Percentiles rank a stretch among this genome's conserved stretches.
These are phyloP conservation scores for Clarias platycephalus DNA, from an alignment of 2,797 vertebrate genomes.

Conservation along the genomic window DNA sequence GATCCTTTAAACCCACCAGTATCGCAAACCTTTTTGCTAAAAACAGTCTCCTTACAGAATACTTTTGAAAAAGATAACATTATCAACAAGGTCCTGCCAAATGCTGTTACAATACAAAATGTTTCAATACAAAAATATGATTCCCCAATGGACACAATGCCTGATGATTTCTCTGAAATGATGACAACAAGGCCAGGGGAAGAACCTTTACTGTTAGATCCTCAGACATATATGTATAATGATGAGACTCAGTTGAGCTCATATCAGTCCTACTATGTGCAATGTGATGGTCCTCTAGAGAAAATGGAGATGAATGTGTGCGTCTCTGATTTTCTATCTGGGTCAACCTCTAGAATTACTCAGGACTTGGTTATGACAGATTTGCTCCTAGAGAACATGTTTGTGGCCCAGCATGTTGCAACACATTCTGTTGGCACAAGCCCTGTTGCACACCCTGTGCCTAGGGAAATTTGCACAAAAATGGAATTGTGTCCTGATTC, in stretches of 20 bases:
- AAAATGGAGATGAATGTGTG: not conserved
- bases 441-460: not conserved
- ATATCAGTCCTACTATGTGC: not conserved
- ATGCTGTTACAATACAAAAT: not conserved
- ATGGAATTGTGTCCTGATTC: not conserved
- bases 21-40: not conserved
- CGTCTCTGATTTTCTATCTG: slow-evolving; percentile 15
- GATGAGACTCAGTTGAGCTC: slow-evolving; percentile 1
- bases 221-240: slow-evolving; percentile 19
- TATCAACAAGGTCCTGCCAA: not conserved
- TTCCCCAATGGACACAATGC: not conserved
- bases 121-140: not conserved
- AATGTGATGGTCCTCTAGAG: not conserved
- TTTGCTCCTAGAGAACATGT: slow-evolving; percentile 37
- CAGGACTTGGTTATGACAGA: slow-evolving; percentile 44
- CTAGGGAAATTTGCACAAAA: slow-evolving; percentile 6
- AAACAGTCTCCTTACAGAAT: not conserved
- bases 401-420: slow-evolving; percentile 27
- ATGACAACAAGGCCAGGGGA: slow-evolving; percentile 30
- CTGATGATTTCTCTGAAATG: slow-evolving; percentile 9
- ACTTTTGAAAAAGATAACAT: slow-evolving; percentile 4
- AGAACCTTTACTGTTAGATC: slow-evolving; percentile 32
- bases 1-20: not conserved
- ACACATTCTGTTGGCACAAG: slow-evolving; percentile 3
- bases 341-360: slow-evolving; percentile 49